Percentiles rank a stretch among this genome's conserved stretches.
These are phyloP conservation scores for Napeogenes inachia DNA, from an alignment of 2,888 invertebrate genomes.

Conservation along the genomic window DNA sequence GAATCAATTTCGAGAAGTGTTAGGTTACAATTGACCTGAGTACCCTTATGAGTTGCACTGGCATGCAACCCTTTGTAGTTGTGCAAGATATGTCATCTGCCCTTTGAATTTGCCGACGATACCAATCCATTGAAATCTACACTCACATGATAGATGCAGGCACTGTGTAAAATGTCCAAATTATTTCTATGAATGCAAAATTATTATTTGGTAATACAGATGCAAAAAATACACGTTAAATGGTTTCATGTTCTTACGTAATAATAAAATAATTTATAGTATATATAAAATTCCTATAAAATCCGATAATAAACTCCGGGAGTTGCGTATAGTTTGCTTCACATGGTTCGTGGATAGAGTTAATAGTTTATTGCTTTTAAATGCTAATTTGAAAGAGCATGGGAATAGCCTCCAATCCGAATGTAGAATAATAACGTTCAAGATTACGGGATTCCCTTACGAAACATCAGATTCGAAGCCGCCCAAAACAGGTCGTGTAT, in stretches of 20 bases:
- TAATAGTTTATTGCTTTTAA: slow-evolving; percentile 29
- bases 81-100: slow-evolving; percentile 74
- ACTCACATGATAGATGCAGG: slow-evolving; percentile 22
- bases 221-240: too few relatives aligned
- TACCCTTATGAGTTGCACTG: slow-evolving; percentile 74
- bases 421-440: slow-evolving; percentile 16
- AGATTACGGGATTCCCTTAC: slow-evolving; percentile 15
- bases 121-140: slow-evolving; percentile 29
- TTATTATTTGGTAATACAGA: too few relatives aligned
- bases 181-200: not conserved
- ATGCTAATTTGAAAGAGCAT: slow-evolving; percentile 26
- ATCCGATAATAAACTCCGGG: slow-evolving; percentile 29
- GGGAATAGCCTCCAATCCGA: slow-evolving; percentile 16
- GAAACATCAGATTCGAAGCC: slow-evolving; percentile 14
- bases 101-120: slow-evolving; percentile 67
- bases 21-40: slow-evolving; percentile 64
- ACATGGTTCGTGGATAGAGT: slow-evolving; percentile 26
- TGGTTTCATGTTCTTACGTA: too few relatives aligned
- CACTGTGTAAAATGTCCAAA: slow-evolving; percentile 20
- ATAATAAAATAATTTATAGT: too few relatives aligned
- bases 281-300: slow-evolving; percentile 25
- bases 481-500: slow-evolving; percentile 19
- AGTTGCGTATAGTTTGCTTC: slow-evolving; percentile 22
- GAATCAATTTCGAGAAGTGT: slow-evolving; percentile 59
- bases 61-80: slow-evolving; percentile 72